Base-by-base conservation (phyloP, 2,888 invertebrate genomes). In the Calameuta filiformis region DNA sequence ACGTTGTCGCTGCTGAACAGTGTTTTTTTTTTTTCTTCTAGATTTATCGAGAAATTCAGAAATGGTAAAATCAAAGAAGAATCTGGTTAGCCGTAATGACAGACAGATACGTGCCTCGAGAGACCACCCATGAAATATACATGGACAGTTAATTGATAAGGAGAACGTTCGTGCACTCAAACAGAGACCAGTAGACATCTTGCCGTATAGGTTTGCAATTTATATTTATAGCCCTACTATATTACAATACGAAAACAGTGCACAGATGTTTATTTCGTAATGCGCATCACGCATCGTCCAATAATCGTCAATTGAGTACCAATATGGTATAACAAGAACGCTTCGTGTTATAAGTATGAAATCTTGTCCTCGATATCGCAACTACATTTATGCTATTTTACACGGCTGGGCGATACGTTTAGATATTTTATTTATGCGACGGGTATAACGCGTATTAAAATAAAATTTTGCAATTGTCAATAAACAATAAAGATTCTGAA, bases 301-400 rank as follows among this genome's bases (percentile, higher is more conserved):
- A 74, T 74, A 37, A 74, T 74, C 74, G 37, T 35, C 74, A 74
- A 74, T 74, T 74, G 35, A 34, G 33, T 74, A 37, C 35, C 74
- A 74, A 74, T 74, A 74, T 37, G 35, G 37, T 30, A 6, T 35
- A 37, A 74, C 37, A 34, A 37, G 74, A 35, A 33, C 30, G 74
- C 74, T 71, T 34, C 30, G 71, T 71, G 12, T 30, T 56, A 56
- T 71, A 30, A 71, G 71, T 71, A 35, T 71, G 71, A 71, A 30
- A 71, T 71, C 31, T 56, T 56, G 56, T 56, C 56, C 56, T 56
- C 56, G 56, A 56, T 56, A 56, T 56, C 56, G 56, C 56, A 56
- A 23, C 6, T 23, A 56, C 23, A 56, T 56, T 23, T 56, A 15
- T 23, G 23, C 56, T 56, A 23, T 56, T 56, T 56, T 23, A 56